phyloP scores from a whole-genome alignment of 2,113 vertebrate genomes.

The Peromyscus californicus region DNA sequence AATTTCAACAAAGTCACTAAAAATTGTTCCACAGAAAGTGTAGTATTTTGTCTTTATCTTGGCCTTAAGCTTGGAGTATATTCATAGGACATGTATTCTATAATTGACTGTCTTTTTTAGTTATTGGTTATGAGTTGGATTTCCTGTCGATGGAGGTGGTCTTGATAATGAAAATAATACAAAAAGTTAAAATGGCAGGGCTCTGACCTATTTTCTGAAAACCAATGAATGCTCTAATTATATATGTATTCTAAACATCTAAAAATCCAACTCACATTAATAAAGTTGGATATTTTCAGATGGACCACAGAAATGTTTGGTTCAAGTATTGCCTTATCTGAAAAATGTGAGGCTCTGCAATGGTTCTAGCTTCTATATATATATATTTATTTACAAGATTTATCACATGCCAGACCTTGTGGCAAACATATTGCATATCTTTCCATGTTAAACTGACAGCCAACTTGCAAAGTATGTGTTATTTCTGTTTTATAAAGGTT shows the following conservation, averaged over 20 bases:
- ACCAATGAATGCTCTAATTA: neutral
- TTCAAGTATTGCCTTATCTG: neutral
- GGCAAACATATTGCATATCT: neutral
- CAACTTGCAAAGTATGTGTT: neutral
- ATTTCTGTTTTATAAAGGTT: neutral
- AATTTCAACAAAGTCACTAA: neutral
- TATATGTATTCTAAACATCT: neutral
- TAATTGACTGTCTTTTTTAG: conserved; percentile 13
- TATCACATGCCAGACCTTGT: neutral
- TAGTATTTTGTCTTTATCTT: neutral
- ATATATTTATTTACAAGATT: neutral
- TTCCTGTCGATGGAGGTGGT: neutral
- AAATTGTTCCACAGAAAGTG: neutral
- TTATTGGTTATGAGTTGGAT: conserved; percentile 39
- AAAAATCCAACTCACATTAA: neutral
- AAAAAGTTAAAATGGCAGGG: neutral
- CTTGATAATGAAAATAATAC: conserved; percentile 5
- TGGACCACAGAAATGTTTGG: neutral
- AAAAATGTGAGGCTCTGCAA: neutral
- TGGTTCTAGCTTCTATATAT: neutral
- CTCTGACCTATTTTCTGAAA: conserved; percentile 29
- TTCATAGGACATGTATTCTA: neutral
- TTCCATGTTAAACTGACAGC: neutral
- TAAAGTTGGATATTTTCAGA: neutral
- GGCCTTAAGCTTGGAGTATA: neutral